These are phyloP conservation scores for Sinohyriopsis cumingii DNA, from an alignment of 2,888 invertebrate species.

Conservation along the genomic window DNA sequence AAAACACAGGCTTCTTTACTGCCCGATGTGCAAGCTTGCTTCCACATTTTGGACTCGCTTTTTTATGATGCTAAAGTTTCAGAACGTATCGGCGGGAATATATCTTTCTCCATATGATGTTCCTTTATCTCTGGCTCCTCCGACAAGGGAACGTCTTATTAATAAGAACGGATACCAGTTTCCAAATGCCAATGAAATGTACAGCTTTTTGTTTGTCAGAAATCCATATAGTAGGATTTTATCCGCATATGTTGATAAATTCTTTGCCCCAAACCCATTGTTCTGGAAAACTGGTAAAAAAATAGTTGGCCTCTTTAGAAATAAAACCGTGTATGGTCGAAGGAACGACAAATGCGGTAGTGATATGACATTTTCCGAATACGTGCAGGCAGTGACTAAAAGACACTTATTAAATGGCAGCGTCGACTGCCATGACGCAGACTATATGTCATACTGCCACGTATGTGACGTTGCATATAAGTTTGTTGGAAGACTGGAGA, in stretches of 20 bases:
- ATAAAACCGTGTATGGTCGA: background rate
- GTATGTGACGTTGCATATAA: slow-evolving; percentile 39
- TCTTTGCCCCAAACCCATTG: slow-evolving; percentile 44
- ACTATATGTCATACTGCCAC: slow-evolving; percentile 33
- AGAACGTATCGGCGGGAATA: background rate
- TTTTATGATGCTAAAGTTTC: slow-evolving; percentile 18
- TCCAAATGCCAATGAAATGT: slow-evolving; percentile 8
- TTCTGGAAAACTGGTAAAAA: slow-evolving; percentile 25
- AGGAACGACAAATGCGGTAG: slow-evolving; percentile 27
- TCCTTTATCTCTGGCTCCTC: slow-evolving; percentile 20
- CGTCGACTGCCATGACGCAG: slow-evolving; percentile 42
- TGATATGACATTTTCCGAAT: slow-evolving; percentile 48
- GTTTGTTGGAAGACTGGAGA: slow-evolving; percentile 49
- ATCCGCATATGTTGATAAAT: slow-evolving; percentile 51
- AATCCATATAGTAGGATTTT: slow-evolving; percentile 48
- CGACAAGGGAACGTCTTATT: slow-evolving; percentile 16
- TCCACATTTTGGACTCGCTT: slow-evolving; percentile 37
- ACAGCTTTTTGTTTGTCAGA: slow-evolving; percentile 46
- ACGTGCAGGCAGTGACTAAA: slow-evolving; percentile 33
- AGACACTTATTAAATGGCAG: slow-evolving; percentile 17
- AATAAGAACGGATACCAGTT: background rate
- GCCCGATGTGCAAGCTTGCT: slow-evolving; percentile 36
- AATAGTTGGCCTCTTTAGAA: slow-evolving; percentile 18
- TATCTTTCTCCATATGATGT: slow-evolving; percentile 23
- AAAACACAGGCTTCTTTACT: slow-evolving; percentile 22